These are phyloP conservation scores for Ctenochaetus hawaiiensis DNA, from an alignment of 2,797 vertebrate genomes.

Conservation along the genomic window DNA sequence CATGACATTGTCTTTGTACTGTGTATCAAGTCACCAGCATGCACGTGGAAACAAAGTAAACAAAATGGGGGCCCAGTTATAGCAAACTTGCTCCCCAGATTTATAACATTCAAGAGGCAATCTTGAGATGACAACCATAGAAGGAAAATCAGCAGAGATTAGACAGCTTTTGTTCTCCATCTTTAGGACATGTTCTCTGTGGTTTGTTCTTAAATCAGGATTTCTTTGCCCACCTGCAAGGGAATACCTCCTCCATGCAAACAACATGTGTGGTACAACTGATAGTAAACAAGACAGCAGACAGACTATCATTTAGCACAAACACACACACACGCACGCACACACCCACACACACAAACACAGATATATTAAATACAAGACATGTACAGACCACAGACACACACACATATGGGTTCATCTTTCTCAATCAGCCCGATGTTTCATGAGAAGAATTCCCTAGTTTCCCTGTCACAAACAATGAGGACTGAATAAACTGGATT, in stretches of 20 bases:
- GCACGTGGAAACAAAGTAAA: no score
- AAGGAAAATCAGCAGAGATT: no score
- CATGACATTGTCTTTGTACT: no score
- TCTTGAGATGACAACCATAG: no score
- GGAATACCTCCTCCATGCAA: constrained; percentile 28
- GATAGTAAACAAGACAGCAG: constrained; percentile 49
- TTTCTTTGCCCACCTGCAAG: constrained; percentile 16
- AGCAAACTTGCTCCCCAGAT: no score
- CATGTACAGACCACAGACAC: constrained; percentile 10
- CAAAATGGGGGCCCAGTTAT: no score
- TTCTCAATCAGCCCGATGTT: constrained; percentile 35
- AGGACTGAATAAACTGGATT: constrained; percentile 69
- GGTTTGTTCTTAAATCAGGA: constrained; percentile 21
- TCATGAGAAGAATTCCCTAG: constrained; percentile 59
- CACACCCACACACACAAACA: not conserved
- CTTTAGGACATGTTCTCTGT: not conserved
- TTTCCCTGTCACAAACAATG: constrained; percentile 69
- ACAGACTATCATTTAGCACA: constrained; percentile 10
- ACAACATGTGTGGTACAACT: constrained; percentile 33
- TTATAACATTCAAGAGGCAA: no score
- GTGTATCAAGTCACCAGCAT: no score
- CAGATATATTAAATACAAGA: not conserved
- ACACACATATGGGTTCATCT: constrained; percentile 36
- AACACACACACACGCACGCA: constrained; percentile 5
- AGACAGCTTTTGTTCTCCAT: no score